phyloP scores from a whole-genome alignment of 2,888 invertebrate species.

The Tetranychus truncatus region DNA sequence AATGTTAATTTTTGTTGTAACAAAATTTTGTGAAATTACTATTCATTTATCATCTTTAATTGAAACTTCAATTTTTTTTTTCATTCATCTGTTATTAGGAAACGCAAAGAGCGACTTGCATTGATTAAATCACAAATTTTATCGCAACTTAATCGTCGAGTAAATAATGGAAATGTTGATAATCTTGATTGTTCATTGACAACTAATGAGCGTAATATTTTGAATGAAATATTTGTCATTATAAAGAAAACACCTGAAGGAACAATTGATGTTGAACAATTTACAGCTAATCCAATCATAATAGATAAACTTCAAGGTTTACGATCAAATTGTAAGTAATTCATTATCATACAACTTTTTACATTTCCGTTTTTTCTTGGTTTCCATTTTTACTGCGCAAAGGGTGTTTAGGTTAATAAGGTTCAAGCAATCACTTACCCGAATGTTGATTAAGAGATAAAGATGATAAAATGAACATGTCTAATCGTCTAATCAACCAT shows the following conservation, averaged over 20 bases:
- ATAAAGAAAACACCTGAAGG: not conserved
- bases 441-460: too few species aligned
- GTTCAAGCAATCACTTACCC: too few species aligned
- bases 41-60: too few species aligned
- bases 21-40: too few species aligned
- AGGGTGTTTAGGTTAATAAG: too few species aligned
- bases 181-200: not conserved
- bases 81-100: not conserved
- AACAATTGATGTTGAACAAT: not conserved
- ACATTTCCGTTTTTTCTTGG: too few species aligned
- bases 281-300: not conserved
- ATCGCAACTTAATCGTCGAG: not conserved
- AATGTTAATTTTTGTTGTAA: too few species aligned
- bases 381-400: too few species aligned
- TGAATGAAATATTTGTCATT: not conserved
- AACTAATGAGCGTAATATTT: not conserved
- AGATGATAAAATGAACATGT: too few species aligned
- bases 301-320: not conserved
- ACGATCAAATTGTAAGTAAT: not conserved
- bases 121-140: not conserved
- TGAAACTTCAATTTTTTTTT: not conserved
- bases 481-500: too few species aligned
- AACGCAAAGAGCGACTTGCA: slow-evolving; percentile 10
- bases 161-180: not conserved
- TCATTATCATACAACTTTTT: not conserved